Percentiles rank a stretch among this genome's conserved stretches.
These are phyloP conservation scores for Phrynocephalus versicolor DNA, from an alignment of 2,113 vertebrate genomes.

Conservation along the genomic window DNA sequence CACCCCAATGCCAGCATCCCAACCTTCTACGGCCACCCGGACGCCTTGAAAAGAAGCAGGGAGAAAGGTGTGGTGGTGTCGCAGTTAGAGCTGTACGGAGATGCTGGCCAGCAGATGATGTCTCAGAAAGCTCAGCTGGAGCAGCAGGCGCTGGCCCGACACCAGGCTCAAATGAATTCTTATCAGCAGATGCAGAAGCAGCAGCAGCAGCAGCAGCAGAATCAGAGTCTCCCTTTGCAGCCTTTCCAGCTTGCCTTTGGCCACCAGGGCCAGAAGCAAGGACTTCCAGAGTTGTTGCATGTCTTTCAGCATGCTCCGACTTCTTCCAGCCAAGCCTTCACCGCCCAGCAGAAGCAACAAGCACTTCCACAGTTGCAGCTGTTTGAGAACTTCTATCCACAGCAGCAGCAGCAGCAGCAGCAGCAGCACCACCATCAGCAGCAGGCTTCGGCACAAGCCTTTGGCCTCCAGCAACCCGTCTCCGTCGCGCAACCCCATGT, in stretches of 20 bases:
- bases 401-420: conserved; percentile 79
- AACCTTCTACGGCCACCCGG: conserved; percentile 77
- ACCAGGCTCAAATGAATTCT: conserved; percentile 78
- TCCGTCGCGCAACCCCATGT: conserved; percentile 76
- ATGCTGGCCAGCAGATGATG: conserved; percentile 80
- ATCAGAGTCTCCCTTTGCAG: conserved; percentile 87
- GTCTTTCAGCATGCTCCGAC: conserved; percentile 83
- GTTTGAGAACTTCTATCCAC: conserved; percentile 82
- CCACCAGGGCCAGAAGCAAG: conserved; percentile 87
- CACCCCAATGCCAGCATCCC: conserved; percentile 71
- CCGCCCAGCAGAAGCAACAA: conserved; percentile 74
- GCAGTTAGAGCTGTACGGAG: conserved; percentile 81
- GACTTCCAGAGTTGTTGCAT: conserved; percentile 84
- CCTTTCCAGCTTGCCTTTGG: conserved; percentile 96
- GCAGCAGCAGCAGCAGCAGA: conserved; percentile 65
- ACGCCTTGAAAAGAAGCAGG: conserved; percentile 76
- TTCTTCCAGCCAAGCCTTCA: conserved; percentile 67
- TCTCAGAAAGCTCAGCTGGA: conserved; percentile 79
- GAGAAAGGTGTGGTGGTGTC: conserved; percentile 81
- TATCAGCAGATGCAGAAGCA: conserved; percentile 83
- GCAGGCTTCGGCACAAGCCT: conserved; percentile 71
- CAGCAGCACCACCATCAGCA: conserved; percentile 77
- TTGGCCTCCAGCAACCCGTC: conserved; percentile 64
- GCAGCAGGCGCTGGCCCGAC: conserved; percentile 75
- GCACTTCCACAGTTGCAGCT: conserved; percentile 81